Evolutionary conservation across 2,113 vertebrate species (phyloP), one percentile per base, ranked within the genome.

Genomic region (Microcebus jonahi): DNA sequence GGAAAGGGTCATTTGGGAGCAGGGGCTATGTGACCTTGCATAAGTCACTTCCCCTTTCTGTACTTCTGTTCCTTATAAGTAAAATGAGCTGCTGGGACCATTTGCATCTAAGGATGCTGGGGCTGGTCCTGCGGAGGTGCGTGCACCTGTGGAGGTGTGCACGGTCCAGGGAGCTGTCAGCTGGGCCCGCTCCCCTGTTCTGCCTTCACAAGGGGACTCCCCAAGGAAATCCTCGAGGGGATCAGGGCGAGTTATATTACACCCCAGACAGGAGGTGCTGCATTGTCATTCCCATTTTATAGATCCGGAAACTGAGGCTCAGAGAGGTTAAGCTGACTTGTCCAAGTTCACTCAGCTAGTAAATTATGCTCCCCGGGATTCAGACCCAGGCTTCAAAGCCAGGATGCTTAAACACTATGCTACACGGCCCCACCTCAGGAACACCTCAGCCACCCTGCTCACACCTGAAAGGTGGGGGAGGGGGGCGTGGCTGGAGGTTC

Each of bases 321-420:
- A 75, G 75, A 86, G 76, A 96, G 34, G 45, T 80, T 93, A 83
- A 82, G 34, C 63, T 55, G 75, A 93, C 82, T 95, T 94, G 75
- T 70, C 59, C 68, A 92, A 75, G 94, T 85, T 90, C 82, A 88
- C 73, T 89, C 82, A 95, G 91, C 81, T 96, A 96, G 73, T 95
- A 97, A 95, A 95, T 84, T 57, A 68, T 48, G 80, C 75, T 77
- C 48, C 59, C 85, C 29, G 83, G 63, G 42, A 96, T 88, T 94
- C 86, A 95, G 68, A 96, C 61, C 67, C 23, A 17, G 85, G 53
- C 86, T 93, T 97, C 97, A 96, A 96, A 94, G 96, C 57, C 76
- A 68, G 29, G 3, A 27, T 83, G 86, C 73, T 45, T 94, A 91
- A 94, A 92, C 86, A 84, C 36, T 80, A 63, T 0, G 5, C 82